phyloP scores from a whole-genome alignment of 2,113 vertebrate genomes.

The Crotalus horridus region DNA sequence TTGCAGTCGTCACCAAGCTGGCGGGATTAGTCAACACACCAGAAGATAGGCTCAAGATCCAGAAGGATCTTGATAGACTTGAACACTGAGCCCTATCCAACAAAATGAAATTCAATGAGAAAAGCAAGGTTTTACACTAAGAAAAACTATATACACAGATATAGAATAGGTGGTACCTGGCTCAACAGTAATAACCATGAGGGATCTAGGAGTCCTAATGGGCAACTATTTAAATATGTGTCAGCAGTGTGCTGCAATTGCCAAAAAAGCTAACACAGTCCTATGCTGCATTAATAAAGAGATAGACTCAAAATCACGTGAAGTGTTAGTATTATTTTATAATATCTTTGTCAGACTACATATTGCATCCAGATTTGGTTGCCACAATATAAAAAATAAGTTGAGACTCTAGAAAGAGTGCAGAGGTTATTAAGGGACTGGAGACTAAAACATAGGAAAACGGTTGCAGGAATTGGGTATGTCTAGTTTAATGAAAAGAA shows the following conservation, averaged over 20 bases:
- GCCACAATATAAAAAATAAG: neutral
- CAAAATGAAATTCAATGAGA: neutral
- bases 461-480: neutral
- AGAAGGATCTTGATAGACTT: neutral
- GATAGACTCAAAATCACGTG: neutral
- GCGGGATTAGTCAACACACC: neutral
- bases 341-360: neutral
- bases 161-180: neutral
- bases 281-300: neutral
- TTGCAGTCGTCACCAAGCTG: neutral
- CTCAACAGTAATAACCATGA: neutral
- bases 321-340: neutral
- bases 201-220: neutral
- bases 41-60: neutral
- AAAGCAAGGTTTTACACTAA: neutral
- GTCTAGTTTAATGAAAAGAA: neutral
- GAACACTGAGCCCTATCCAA: neutral
- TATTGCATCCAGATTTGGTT: neutral
- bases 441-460: neutral
- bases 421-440: neutral
- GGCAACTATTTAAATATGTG: neutral
- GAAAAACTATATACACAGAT: neutral
- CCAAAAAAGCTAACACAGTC: neutral
- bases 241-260: neutral
- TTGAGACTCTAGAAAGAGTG: neutral